phyloP scores from a whole-genome alignment of 2,888 invertebrate species.

The Strigamia transsilvanica region DNA sequence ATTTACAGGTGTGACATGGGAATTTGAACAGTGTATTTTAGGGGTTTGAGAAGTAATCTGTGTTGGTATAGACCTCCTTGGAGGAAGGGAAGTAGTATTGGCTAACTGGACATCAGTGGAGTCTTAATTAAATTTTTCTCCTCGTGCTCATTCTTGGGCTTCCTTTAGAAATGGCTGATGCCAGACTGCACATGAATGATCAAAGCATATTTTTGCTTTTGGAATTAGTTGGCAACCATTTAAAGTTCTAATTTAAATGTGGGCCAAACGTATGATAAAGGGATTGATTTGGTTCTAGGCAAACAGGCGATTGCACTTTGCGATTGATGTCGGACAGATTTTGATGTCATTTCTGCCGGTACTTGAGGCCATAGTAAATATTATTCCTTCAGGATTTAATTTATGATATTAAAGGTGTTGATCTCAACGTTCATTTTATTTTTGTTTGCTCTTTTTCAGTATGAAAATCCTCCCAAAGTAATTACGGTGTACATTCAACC shows the following conservation, averaged over 20 bases:
- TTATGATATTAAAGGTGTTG: slow-evolving; percentile 9
- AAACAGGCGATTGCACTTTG: background rate
- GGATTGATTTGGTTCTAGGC: background rate
- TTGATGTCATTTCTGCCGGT: background rate
- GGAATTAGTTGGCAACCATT: background rate
- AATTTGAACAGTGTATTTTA: slow-evolving; percentile 43
- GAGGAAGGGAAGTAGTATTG: slow-evolving; percentile 43
- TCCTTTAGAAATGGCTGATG: slow-evolving; percentile 39
- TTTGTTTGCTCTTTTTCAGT: background rate
- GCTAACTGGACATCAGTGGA: slow-evolving; percentile 43
- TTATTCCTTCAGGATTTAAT: background rate
- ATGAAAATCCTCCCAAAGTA: slow-evolving; percentile 6
- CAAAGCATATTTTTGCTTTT: slow-evolving; percentile 22
- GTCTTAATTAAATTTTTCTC: slow-evolving; percentile 48
- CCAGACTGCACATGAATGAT: slow-evolving; percentile 14
- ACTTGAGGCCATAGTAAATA: background rate
- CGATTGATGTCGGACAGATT: slow-evolving; percentile 6
- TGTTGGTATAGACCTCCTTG: slow-evolving; percentile 28
- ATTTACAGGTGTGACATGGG: slow-evolving; percentile 26
- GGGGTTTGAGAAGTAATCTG: slow-evolving; percentile 32
- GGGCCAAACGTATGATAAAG: background rate
- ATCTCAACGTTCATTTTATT: background rate
- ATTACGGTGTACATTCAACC: slow-evolving; percentile 28
- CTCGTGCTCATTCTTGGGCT: slow-evolving; percentile 24
- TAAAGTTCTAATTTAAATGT: background rate